These are phyloP conservation scores for Diorhabda sublineata DNA, from an alignment of 1,140 invertebrate species.

Conservation along the genomic window DNA sequence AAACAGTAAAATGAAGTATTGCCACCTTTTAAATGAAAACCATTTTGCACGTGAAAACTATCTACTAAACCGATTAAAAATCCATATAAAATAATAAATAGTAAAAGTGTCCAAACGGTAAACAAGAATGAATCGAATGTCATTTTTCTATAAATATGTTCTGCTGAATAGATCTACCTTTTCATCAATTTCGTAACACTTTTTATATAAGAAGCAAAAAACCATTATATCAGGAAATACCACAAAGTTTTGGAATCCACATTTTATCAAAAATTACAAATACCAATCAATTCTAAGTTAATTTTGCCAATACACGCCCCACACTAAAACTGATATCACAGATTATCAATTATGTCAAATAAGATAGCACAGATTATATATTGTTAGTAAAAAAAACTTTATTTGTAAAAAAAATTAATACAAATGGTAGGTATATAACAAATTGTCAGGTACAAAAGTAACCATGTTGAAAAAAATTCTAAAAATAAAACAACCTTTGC, in stretches of 20 bases:
- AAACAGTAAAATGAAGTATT: conserved; percentile 8
- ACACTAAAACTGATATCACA: background rate
- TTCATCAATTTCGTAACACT: conserved; percentile 3
- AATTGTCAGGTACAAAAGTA: background rate
- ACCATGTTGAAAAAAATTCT: conserved; percentile 14
- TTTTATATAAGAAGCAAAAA: conserved; percentile 3
- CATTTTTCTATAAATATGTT: conserved; percentile 8
- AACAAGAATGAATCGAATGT: conserved; percentile 8
- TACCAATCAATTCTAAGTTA: background rate
- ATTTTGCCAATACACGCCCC: background rate
- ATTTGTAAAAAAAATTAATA: background rate
- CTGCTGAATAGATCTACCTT: background rate
- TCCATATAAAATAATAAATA: conserved; percentile 21
- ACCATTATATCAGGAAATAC: background rate
- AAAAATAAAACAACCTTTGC: conserved; percentile 18
- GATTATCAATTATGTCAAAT: background rate
- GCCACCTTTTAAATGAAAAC: conserved; percentile 12
- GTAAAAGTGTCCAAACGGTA: conserved; percentile 17
- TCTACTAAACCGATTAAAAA: conserved; percentile 20
- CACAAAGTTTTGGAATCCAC: background rate
- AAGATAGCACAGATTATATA: no score
- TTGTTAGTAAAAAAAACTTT: background rate
- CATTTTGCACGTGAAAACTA: conserved; percentile 7
- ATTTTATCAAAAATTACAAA: background rate
- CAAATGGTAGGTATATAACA: no score